Conservation (phyloP, 2,797 vertebrate genomes). For the Pitangus sulphuratus region DNA sequence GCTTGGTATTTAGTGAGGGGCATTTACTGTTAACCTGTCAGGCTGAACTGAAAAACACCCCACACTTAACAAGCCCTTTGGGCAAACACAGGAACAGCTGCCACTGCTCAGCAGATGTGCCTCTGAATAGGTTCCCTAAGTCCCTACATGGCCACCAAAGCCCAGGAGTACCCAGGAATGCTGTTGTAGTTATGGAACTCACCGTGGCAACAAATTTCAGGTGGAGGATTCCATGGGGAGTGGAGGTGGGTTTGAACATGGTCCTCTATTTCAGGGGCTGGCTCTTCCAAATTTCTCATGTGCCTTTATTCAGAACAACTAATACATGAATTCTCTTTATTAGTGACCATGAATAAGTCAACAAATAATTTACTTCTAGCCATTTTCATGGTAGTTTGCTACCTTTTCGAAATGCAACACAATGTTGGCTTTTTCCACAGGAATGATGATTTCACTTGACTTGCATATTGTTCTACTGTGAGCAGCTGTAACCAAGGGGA, state of each 20-base stretch:
- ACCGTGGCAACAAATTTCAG: not conserved
- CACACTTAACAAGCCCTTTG: not conserved
- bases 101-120: not conserved
- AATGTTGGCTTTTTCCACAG: not conserved
- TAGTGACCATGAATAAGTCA: not conserved
- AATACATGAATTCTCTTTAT: not conserved
- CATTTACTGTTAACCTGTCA: not conserved
- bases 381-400: not conserved
- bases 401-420: not conserved
- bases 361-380: not conserved
- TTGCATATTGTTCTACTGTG: not conserved
- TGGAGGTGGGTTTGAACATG: not conserved
- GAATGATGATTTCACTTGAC: not conserved
- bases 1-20: not conserved
- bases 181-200: rapidly evolving
- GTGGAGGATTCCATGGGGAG: rapidly evolving
- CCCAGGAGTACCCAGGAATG: not conserved
- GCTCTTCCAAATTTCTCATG: not conserved
- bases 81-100: not conserved
- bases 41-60: not conserved
- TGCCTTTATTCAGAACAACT: not conserved
- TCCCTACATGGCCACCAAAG: rapidly evolving
- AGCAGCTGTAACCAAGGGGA: not conserved
- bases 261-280: not conserved
- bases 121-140: rapidly evolving